phyloP scores from a whole-genome alignment of 1,140 invertebrate species.

The Anagrus nilaparvatae region DNA sequence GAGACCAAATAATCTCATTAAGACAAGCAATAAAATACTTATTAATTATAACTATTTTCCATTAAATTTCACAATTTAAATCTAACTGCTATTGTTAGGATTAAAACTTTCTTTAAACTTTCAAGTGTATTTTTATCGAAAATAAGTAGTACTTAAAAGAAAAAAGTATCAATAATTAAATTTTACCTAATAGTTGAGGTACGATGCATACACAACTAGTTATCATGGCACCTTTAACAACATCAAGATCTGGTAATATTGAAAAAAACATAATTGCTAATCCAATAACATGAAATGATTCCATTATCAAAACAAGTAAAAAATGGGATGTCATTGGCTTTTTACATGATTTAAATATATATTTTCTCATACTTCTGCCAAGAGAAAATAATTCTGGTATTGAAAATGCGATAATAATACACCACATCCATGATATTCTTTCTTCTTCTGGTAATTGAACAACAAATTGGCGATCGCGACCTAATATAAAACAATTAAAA shows the following conservation, averaged over 20 bases:
- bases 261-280: conserved; percentile 74
- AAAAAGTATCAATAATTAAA: too few species aligned
- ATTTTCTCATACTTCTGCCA: conserved; percentile 75
- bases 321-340: conserved; percentile 54
- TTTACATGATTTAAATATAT: conserved; percentile 80
- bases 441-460: conserved; percentile 70
- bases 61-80: too few species aligned
- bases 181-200: conserved; percentile 64
- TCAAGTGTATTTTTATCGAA: too few species aligned
- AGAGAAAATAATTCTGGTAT: conserved; percentile 80
- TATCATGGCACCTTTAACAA: conserved; percentile 85
- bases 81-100: too few species aligned
- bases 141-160: background rate
- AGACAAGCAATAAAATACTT: too few species aligned
- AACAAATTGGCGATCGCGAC: conserved; percentile 71
- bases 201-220: conserved; percentile 88
- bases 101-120: too few species aligned
- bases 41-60: too few species aligned
- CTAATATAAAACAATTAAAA: too few species aligned
- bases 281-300: conserved; percentile 79
- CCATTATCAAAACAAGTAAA: conserved; percentile 64
- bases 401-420: conserved; percentile 74
- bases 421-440: conserved; percentile 87
- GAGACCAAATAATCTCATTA: too few species aligned
- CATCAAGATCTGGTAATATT: conserved; percentile 82